Conservation (phyloP, 2,113 vertebrate species). For the Istiophorus platypterus region DNA sequence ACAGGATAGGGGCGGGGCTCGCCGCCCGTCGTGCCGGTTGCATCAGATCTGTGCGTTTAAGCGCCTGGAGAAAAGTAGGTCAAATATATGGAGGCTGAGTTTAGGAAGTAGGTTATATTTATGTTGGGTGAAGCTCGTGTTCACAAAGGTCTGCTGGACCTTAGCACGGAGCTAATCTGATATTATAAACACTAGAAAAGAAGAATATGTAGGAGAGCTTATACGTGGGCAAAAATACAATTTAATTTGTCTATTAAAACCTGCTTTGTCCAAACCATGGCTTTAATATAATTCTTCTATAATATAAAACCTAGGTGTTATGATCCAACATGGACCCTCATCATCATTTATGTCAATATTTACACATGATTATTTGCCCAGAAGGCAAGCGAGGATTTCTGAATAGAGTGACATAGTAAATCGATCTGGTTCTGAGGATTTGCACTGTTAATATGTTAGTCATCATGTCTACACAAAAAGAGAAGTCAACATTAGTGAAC, state of each 20-base stretch:
- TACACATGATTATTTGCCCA: no score
- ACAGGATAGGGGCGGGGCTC: conserved; percentile 34
- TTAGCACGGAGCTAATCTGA: no score
- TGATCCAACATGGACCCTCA: no score
- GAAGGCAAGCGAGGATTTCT: no score
- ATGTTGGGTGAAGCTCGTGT: neutral
- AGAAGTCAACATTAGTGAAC: neutral
- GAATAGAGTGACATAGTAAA: no score
- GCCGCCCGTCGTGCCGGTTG: conserved; percentile 25
- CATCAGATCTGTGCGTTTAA: conserved; percentile 51
- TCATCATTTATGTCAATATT: no score
- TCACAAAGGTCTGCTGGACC: no score
- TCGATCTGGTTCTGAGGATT: no score
- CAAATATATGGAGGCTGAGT: conserved; percentile 8
- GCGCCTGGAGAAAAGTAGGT: conserved; percentile 32
- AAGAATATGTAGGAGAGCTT: no score
- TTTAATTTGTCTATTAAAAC: neutral
- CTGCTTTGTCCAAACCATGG: neutral
- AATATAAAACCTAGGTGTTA: no score
- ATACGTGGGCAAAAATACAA: neutral
- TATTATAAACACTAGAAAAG: no score
- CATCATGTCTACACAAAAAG: neutral
- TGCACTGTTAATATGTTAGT: neutral
- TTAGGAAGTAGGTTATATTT: conserved; percentile 34
- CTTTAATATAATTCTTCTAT: no score